Base-by-base conservation (phyloP, 2,797 vertebrate species). In the Pagetopsis macropterus region DNA sequence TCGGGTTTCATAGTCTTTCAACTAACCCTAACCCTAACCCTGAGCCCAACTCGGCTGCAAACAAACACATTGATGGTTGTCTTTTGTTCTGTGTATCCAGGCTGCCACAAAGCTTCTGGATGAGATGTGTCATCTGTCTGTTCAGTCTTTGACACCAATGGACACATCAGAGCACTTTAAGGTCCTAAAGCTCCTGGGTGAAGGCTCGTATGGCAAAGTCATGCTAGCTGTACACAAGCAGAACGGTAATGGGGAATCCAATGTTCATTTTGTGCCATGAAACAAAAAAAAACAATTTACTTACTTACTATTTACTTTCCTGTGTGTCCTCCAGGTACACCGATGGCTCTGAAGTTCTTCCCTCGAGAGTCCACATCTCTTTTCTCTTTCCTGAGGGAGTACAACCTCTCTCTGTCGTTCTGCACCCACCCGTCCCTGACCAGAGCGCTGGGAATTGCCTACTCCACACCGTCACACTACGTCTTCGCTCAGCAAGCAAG, bases 341-440 rank as follows among this genome's bases (percentile, higher is more conserved):
- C 95, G 0, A 95, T 98, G 96, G 97, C 97, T 0, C 94, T 98
- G 85, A 98, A 98, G 90, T 94, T 96, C 72, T 96, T 98, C 55
- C 95, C 95, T 0, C 96, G 96, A 58, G 88, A 88, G 37, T 95
- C 94, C 62, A 98, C 96, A 0, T 95, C 95, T 7, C 93, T 96
- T 0, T 88, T 96, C 1, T 93, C 95, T 9, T 98, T 98, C 90
- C 91, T 98, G 57, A 94, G 95, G 21, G 97, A 98, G 79, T 98
- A 98, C 2, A 97, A 96, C 2, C 92, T 98, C 60, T 96, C 96
- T 0, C 93, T 98, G 45, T 94, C 95, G 0, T 96, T 98, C 5
- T 96, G 96, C 49, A 78, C 92, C 0, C 97, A 98, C 46, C 92
- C 96, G 0, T 96, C 95, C 13, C 95, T 98, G 37, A 93, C 96